Base-by-base conservation (phyloP, 2,888 invertebrate species). In the Cephus sareptanus region DNA sequence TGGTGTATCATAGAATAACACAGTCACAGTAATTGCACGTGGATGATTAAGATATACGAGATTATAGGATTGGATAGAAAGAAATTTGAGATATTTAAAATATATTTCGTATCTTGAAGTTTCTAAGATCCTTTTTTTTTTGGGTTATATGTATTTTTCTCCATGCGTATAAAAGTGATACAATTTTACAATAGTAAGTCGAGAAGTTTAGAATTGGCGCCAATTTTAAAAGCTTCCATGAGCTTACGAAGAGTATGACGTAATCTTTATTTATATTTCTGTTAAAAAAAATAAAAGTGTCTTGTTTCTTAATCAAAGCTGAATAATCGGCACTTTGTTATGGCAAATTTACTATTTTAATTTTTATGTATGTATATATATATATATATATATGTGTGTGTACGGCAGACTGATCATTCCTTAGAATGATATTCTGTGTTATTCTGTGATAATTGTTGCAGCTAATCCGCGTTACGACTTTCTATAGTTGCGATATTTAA, bases 371-470 rank as follows among this genome's bases (percentile, higher is more conserved):
- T 6, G 35, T 56, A 31, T 75, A 1, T 77, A 78, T 76, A 75
- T 81, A 11, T 33, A 4, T 33, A 4, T 34, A 15, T 3, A 11
- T 71, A 68, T 56, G 15, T 75, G 0, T 78, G 75, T 76, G 75
- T 81, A 75, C 73, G 73, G 40, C 71, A 77, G 75, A 79, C 76
- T 30, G 23, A 71, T 74, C 69, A 30, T 35, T 71, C n/a, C 11
- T 76, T 37, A 30, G 34, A 40, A 73, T 77, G 77, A 70, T 80
- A 79, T 81, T 79, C 81, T 84, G 82, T 84, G 82, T 84, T 87
- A 85, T 87, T 87, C 86, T 85, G 81, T 84, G 83, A 88, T 87
- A 84, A 80, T 82, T 56, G 81, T 75, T 81, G 82, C 83, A 81
- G 81, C 80, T 77, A 82, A 79, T 82, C 79, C 80, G 80, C 81